Evolutionary conservation across 2,113 vertebrate genomes (phyloP).

Genomic region (Phylloscopus whistleri): DNA sequence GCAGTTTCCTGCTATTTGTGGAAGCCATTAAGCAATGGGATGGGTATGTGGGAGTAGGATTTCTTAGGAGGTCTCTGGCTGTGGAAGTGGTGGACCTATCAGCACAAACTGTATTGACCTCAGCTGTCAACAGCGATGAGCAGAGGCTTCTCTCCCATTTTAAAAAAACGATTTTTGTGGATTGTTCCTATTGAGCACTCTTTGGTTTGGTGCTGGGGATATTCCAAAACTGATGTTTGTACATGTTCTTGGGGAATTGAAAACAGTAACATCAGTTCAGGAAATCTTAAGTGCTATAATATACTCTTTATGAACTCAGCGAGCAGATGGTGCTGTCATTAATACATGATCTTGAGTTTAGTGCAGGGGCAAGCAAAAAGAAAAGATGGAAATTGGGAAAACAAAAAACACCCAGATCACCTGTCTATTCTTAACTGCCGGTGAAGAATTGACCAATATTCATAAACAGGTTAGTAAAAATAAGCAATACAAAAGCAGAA

Average conservation of each 20-base stretch:
- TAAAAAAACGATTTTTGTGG: background rate
- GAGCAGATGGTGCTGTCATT: background rate
- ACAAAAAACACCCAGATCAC: background rate
- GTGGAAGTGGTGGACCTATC: background rate
- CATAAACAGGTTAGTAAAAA: background rate
- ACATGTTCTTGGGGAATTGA: background rate
- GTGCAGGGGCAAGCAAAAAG: background rate
- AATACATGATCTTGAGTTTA: background rate
- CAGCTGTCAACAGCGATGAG: background rate
- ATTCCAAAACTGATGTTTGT: background rate
- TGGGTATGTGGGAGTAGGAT: background rate
- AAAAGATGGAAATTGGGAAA: background rate
- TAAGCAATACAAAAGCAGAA: background rate
- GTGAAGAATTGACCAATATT: background rate
- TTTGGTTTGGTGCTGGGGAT: background rate
- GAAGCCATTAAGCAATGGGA: background rate
- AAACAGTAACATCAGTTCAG: background rate
- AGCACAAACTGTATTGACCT: background rate
- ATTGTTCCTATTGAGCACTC: background rate
- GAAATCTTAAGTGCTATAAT: background rate
- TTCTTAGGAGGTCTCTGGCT: background rate
- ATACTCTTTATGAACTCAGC: background rate
- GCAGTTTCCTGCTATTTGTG: background rate
- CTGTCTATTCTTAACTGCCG: background rate
- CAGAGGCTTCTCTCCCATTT: background rate